Base-by-base conservation (phyloP, 2,888 invertebrate genomes). In the Acrobasis suavella region DNA sequence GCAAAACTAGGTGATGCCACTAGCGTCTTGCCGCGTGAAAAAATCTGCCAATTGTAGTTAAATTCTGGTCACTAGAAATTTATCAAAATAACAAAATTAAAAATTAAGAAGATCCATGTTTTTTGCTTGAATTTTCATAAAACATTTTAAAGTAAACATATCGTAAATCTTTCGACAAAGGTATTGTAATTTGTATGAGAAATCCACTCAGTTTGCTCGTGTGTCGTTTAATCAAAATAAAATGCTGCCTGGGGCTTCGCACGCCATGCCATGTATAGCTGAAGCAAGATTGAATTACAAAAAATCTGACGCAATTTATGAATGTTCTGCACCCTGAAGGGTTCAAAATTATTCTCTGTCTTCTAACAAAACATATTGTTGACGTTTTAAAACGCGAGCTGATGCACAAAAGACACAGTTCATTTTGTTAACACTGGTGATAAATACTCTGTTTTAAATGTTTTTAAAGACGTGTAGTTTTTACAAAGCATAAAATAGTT, bases 201-300 rank as follows among this genome's bases (percentile, higher is more conserved):
- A 56, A 37, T 38, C 15, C 54, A 15, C 16, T 46, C 56, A 56
- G 22, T 22, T 42, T 56, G 39, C 56, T 17, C 56, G 15, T 56
- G 39, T 39, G 8, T 56, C 42, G 63, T 68, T 68, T 68, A 68
- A 68, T 68, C 68, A 66, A 66, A 68, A 66, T 52, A 64, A 65
- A 66, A 66, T 62, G 64, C 63, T 60, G 62, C 39, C 64, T 38
- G 59, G 32, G 50, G 17, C 64, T 58, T 58, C 55, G 37, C 64
- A 59, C 52, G 63, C 37, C 50, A 66, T 60, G 63, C 37, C 50
- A 66, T 60, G 65, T 62, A 63, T 63, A 56, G 61, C 58, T 42
- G 49, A 55, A 66, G 58, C 63, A 65, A 63, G 50, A 63, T 63
- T 61, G 49, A 38, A 50, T 32, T 50, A 50, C 51, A 32, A 50